A percentile compares a stretch with the other conserved stretches of the same genome.
Evolutionary conservation across 2,113 vertebrate species (phyloP).

Genomic region (Pangasianodon hypophthalmus): DNA sequence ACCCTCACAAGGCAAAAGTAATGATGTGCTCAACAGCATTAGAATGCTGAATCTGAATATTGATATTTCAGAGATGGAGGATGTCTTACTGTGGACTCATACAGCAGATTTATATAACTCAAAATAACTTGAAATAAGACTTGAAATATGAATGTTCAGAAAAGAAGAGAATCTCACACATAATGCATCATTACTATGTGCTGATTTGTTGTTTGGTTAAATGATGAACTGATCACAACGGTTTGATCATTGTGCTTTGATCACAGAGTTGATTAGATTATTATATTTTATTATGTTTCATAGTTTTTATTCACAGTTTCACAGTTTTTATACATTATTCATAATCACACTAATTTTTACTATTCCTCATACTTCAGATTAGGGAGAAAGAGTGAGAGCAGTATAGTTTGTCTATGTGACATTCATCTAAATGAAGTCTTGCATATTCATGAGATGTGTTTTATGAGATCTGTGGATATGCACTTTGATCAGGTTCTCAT

Average conservation of each 20-base stretch:
- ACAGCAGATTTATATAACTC: background rate
- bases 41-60: background rate
- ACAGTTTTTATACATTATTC: constrained; percentile 12
- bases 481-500: constrained; percentile 52
- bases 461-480: constrained; percentile 45
- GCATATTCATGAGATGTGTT: constrained; percentile 52
- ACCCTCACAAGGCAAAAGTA: background rate
- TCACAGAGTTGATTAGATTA: background rate
- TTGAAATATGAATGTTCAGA: background rate
- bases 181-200: background rate
- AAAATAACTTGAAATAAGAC: background rate
- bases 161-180: background rate
- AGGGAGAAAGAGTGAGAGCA: constrained; percentile 34
- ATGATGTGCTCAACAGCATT: background rate
- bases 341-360: background rate
- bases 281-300: background rate
- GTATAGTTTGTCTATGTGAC: constrained; percentile 28
- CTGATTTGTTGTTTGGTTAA: constrained; percentile 1
- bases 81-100: background rate
- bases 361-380: constrained; percentile 25
- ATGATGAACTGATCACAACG: background rate
- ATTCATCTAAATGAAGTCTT: constrained; percentile 33
- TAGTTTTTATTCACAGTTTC: constrained; percentile 6
- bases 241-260: background rate
- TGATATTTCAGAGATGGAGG: background rate